Evolutionary conservation across 2,888 invertebrate species (phyloP), one percentile per base, ranked within the genome.

Genomic region (Heliconius charithonia): DNA sequence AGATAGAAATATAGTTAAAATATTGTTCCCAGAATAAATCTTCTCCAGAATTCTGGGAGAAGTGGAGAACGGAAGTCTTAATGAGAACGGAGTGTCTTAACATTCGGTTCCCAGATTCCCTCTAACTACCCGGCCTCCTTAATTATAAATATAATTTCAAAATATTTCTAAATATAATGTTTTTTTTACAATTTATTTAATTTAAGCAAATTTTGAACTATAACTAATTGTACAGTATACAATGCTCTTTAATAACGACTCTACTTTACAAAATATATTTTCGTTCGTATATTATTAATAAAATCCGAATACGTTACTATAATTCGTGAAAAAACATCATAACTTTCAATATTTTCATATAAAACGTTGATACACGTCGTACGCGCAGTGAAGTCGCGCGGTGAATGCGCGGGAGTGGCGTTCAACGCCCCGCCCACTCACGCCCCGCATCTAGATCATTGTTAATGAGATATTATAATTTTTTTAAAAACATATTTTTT

Each of bases 371-470:
- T 27, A 74, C 75, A 79, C 82, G 82, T 83, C 80, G 80, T 76
- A 74, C 69, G 80, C 76, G 77, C 75, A 62, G 80, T 77, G 56
- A 65, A 69, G 69, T 63, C 78, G 80, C 79, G 80, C 81, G 81
- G 73, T 80, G 82, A 80, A 76, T 92, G 92, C 90, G 90, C 92
- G 87, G 89, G 91, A 90, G 90, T 89, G 88, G 89, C 87, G 83
- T 87, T 86, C 86, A 84, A 85, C 85, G 84, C 86, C 86, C 85
- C 87, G 86, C 86, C 85, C 84, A 84, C 90, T 89, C 85, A 92
- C 93, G 92, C 93, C 94, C 88, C 85, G 83, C 91, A 93, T 93
- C 89, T 90, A 93, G 92, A 92, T 90, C 74, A 74, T 74, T 63
- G 41, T 63, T 72, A 69, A 69, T 69, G 69, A 69, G 56, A 32